Evolutionary conservation across 2,797 vertebrate species (phyloP).

Genomic region (Pseudomugil tenellus): DNA sequence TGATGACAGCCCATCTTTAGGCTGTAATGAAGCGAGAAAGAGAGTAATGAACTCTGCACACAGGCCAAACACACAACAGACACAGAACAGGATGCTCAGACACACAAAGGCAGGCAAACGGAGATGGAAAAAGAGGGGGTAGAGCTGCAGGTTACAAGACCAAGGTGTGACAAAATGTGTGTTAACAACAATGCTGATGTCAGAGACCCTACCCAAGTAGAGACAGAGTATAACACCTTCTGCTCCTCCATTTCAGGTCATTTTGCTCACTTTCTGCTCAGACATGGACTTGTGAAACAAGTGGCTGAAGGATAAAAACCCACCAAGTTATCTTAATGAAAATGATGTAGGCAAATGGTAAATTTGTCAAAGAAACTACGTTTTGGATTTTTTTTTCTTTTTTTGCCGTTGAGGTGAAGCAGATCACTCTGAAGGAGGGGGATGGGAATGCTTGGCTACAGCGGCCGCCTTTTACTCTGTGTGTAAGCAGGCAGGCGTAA

Average conservation of each 20-base stretch:
- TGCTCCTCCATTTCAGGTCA: conserved; percentile 37
- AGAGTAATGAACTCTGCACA: conserved; percentile 74
- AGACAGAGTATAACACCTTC: conserved; percentile 41
- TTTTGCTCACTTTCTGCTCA: conserved; percentile 38
- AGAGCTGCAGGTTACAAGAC: conserved; percentile 47
- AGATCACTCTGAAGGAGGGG: conserved; percentile 22
- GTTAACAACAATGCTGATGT: conserved; percentile 50
- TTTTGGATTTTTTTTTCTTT: conserved; percentile 1
- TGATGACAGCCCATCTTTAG: conserved; percentile 78
- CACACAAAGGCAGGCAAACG: conserved; percentile 38
- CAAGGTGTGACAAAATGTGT: conserved; percentile 54
- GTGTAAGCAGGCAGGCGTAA: conserved; percentile 43
- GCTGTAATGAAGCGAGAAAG: conserved; percentile 76
- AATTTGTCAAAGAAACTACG: conserved; percentile 35
- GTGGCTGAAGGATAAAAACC: conserved; percentile 51
- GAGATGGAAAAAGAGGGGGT: conserved; percentile 16
- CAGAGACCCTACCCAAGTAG: conserved; percentile 47
- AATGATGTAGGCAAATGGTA: conserved; percentile 64
- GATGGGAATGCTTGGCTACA: conserved; percentile 29
- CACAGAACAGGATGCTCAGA: conserved; percentile 48
- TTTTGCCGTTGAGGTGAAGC: conserved; percentile 46
- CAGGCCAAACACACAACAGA: conserved; percentile 43
- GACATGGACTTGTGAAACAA: conserved; percentile 41
- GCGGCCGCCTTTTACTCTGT: conserved; percentile 37
- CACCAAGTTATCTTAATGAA: conserved; percentile 51